Evolutionary conservation across 1,140 invertebrate species (phyloP).

Genomic region (Theocolax elegans): DNA sequence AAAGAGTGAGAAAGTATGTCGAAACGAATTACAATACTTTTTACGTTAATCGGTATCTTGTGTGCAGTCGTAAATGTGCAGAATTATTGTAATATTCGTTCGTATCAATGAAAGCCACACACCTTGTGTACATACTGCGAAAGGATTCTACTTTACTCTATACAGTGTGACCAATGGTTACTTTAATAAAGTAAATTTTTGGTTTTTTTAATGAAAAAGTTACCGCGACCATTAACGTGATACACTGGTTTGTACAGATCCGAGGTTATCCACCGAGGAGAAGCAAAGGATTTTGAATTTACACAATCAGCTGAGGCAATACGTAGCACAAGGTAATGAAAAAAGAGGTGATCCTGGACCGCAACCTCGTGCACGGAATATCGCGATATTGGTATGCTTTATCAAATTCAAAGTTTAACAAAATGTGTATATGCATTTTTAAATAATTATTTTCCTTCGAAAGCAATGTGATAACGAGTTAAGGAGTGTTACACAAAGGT

Average conservation of each 20-base stretch:
- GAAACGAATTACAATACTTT: no score
- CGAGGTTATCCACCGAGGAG: background rate
- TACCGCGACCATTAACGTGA: conserved; percentile 1
- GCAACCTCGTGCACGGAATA: background rate
- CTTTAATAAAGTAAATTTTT: no score
- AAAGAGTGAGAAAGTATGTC: no score
- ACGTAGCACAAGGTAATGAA: background rate
- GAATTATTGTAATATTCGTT: conserved; percentile 14
- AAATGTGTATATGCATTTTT: no score
- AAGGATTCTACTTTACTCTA: conserved; percentile 1
- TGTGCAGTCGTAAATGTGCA: background rate
- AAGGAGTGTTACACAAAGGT: conserved; percentile 81
- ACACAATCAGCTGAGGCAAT: background rate
- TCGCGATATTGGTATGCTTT: background rate
- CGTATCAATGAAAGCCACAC: conserved; percentile 10
- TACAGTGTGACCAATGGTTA: no score
- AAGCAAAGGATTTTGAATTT: background rate
- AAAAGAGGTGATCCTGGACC: conserved; percentile 21
- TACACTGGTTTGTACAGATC: background rate
- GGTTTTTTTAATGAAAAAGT: conserved; percentile 11
- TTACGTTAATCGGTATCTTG: background rate
- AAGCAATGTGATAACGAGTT: conserved; percentile 90
- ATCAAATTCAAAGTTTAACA: no score
- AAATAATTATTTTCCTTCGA: conserved; percentile 27
- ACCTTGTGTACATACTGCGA: conserved; percentile 40